Base-by-base conservation (phyloP, 2,797 vertebrate genomes). In the Tiaroga cobitis region DNA sequence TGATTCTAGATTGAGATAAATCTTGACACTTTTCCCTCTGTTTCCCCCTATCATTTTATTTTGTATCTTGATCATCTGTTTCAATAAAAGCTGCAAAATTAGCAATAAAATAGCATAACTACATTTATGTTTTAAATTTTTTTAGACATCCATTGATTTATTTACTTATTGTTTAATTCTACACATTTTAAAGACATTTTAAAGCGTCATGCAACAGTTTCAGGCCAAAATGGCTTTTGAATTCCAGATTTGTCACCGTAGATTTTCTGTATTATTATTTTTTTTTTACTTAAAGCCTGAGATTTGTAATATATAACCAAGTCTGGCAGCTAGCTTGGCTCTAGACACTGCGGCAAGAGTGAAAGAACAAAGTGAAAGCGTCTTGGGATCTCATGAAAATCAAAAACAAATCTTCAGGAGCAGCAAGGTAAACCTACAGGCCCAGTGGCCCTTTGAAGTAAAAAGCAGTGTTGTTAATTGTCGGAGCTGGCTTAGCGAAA, bases 391-490 rank as follows among this genome's bases (percentile, higher is more conserved):
- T 91, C 41, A 49, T 90, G 90, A 94, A 97, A 97, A 97, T 97
- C 96, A 95, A 96, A 96, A 96, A 97, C 96, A 97, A 97, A 97
- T 97, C 96, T 96, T 1, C 89, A 91, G 91, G 96, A 96, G 95
- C 94, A 92, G 93, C 90, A 90, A 96, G 97, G 97, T 97, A 97
- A 98, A 96, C 95, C 96, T 93, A 94, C 93, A 93, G 93, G 93
- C 95, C 94, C 94, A 92, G 92, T 88, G 80, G 82, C 82, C 93
- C 96, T 98, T 98, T 98, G 97, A 98, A 98, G 97, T 96, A 90
- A 89, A 93, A 94, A 94, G 95, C 95, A 94, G 94, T 84, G 94
- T 96, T 96, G 96, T 97, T 98, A 98, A 99, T 99, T 97, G 97
- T 97, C 94, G 95, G 95, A 95, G 95, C 94, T 89, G 95, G 96